phyloP scores from a whole-genome alignment of 1,140 invertebrate species.

The Drosophila ercepeae region DNA sequence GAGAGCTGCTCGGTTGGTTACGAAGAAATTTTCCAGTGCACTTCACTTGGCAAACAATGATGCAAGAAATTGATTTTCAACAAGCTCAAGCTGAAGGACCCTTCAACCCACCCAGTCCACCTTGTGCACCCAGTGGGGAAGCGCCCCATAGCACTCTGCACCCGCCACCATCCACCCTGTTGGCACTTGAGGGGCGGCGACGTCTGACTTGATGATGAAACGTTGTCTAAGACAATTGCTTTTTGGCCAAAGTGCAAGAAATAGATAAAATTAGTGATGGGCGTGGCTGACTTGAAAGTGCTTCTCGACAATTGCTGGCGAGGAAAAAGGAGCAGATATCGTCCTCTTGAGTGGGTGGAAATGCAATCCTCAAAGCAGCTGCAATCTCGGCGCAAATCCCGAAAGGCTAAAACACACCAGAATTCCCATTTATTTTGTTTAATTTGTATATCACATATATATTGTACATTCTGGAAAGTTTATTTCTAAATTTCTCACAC shows the following conservation, averaged over 20 bases:
- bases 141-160: no score
- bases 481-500: neutral
- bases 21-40: slow-evolving; percentile 81
- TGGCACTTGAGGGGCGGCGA: slow-evolving; percentile 52
- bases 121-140: neutral
- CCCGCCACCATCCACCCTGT: slow-evolving; percentile 17
- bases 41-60: slow-evolving; percentile 83
- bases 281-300: slow-evolving; percentile 40
- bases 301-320: slow-evolving; percentile 38
- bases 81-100: slow-evolving; percentile 66
- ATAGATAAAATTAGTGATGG: slow-evolving; percentile 80
- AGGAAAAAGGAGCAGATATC: slow-evolving; percentile 26
- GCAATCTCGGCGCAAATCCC: slow-evolving; percentile 43
- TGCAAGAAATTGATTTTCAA: slow-evolving; percentile 83
- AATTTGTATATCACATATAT: slow-evolving; percentile 25
- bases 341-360: slow-evolving; percentile 36
- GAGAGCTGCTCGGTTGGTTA: slow-evolving; percentile 55
- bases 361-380: slow-evolving; percentile 47
- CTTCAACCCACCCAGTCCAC: slow-evolving; percentile 21
- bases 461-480: no score
- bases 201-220: slow-evolving; percentile 69
- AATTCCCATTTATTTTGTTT: slow-evolving; percentile 21
- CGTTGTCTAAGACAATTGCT: slow-evolving; percentile 80
- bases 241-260: slow-evolving; percentile 79
- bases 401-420: slow-evolving; percentile 18